phyloP scores from a whole-genome alignment of 2,888 invertebrate genomes.

The Plebejus anna region DNA sequence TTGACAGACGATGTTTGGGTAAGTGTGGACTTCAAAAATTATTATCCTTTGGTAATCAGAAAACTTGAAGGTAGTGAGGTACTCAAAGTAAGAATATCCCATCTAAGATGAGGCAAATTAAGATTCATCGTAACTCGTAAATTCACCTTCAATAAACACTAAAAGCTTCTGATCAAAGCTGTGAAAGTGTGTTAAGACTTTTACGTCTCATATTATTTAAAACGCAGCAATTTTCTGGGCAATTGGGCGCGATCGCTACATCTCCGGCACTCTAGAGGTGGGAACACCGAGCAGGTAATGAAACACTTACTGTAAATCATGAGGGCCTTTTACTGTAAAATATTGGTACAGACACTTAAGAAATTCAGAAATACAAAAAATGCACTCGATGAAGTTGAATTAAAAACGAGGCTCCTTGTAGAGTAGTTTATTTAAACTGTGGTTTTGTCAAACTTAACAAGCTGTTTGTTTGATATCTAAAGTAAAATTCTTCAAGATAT shows the following conservation, averaged over 20 bases:
- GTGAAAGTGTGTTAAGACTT: background rate
- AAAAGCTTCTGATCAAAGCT: background rate
- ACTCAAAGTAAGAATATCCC: too few species aligned
- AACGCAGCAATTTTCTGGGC: conserved; percentile 41
- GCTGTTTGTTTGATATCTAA: too few species aligned
- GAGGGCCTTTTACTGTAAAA: conserved; percentile 2
- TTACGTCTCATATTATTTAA: conserved; percentile 29
- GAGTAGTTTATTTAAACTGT: too few species aligned
- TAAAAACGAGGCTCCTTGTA: too few species aligned
- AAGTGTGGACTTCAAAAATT: too few species aligned
- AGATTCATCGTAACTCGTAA: too few species aligned
- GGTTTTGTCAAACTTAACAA: too few species aligned
- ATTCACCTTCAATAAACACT: background rate
- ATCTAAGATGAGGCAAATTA: too few species aligned
- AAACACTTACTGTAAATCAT: conserved; percentile 27
- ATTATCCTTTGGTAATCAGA: too few species aligned
- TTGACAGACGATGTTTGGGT: too few species aligned
- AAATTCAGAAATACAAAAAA: background rate
- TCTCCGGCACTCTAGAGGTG: conserved; percentile 32
- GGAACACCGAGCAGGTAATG: conserved; percentile 19
- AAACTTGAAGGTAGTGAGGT: too few species aligned
- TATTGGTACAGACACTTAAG: background rate
- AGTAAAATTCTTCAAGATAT: too few species aligned
- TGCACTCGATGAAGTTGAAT: background rate
- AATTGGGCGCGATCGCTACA: conserved; percentile 41